Evolutionary conservation across 2,113 vertebrate species (phyloP).

Genomic region (Macrotus californicus): DNA sequence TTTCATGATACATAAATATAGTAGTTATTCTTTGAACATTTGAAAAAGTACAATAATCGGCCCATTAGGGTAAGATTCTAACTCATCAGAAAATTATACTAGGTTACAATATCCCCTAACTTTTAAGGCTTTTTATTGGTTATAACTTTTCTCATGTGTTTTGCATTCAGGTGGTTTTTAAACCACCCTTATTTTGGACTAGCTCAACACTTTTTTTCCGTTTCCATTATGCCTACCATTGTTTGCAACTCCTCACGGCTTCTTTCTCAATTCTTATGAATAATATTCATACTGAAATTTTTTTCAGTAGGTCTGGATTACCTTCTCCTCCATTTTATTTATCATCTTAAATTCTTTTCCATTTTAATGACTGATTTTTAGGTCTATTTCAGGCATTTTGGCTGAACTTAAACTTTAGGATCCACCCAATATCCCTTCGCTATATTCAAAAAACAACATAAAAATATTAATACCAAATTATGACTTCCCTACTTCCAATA

Average conservation of each 20-base stretch:
- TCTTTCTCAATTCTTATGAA: not conserved
- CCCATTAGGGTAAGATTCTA: not conserved
- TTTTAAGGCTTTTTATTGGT: not conserved
- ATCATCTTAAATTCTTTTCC: not conserved
- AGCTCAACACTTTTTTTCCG: not conserved
- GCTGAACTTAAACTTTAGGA: constrained; percentile 6
- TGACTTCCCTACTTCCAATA: not conserved
- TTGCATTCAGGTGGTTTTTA: not conserved
- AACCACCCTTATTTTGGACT: not conserved
- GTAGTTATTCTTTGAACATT: not conserved
- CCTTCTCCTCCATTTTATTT: not conserved
- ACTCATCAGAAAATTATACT: not conserved
- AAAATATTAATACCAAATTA: not conserved
- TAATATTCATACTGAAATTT: not conserved
- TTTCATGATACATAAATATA: not conserved
- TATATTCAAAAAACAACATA: not conserved
- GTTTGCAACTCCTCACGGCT: not conserved
- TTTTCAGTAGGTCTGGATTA: not conserved
- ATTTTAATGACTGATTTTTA: not conserved
- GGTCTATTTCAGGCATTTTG: not conserved
- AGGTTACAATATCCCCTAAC: not conserved
- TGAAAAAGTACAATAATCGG: constrained; percentile 21
- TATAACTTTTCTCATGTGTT: not conserved
- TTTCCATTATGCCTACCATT: not conserved
- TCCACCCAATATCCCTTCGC: not conserved